Base-by-base conservation (phyloP, 2,113 vertebrate genomes). In the Ailurus styani region DNA sequence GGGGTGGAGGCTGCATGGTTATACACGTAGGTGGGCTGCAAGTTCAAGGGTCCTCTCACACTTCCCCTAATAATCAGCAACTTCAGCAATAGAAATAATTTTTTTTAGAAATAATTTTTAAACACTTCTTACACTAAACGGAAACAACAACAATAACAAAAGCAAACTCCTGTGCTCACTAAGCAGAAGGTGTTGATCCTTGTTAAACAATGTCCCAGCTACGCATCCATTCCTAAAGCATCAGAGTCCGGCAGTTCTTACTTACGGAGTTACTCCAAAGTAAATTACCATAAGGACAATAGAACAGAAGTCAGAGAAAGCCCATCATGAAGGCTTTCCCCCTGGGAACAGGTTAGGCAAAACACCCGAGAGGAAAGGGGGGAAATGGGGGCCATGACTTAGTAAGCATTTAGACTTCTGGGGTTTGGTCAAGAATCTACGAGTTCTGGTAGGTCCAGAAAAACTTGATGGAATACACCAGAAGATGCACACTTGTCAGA, bases 71-170 rank as follows among this genome's bases (percentile, higher is more conserved):
- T 11, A 66, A 73, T 54, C 60, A 75, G 18, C 81, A 14, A 50
- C 81, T 79, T 75, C 54, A 87, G 57, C 68, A 90, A 78, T 0
- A 91, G 20, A 64, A 47, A 47, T 77, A 47, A 72, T 77, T 10
- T 77, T 57, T 17, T 77, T 77, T 77, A 47, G 27, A 47, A 96
- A 64, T 86, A 64, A 91, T 72, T 57, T 72, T 85, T 92, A 70
- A 73, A 64, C 37, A 37, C 77, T 37, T n/a, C 72, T 96, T 91
- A 45, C 6, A 4, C 34, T 73, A 86, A 85, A 87, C 57, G 40
- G 1, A 79, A 68, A 57, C 66, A 68, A n/a, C 34, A n/a, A 37
- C 66, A 83, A 84, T 2, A 57, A 47, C 66, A 68, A 68, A n/a
- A 68, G 17, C 66, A 68, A 68, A 37, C 0, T 23, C 20, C 47